Base-by-base conservation (phyloP, 2,113 vertebrate genomes). In the Chinchilla lanigera region DNA sequence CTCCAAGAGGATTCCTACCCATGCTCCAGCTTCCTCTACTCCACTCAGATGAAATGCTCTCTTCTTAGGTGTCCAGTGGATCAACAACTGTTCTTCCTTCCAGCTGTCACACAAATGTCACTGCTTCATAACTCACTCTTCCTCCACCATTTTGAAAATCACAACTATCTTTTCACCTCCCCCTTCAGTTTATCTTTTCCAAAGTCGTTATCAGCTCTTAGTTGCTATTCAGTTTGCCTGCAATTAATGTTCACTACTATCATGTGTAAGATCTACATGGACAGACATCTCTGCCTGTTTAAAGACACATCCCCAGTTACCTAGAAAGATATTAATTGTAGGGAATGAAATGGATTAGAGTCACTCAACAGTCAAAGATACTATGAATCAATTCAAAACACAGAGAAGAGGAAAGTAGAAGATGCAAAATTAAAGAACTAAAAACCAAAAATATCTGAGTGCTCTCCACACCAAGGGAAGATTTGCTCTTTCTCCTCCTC, bases 81-180 rank as follows among this genome's bases (percentile, higher is more conserved):
- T 19, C 47, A 50, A 50, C 7, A 71, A 24, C 38, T 41, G 20
- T 5, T 20, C 11, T 6, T 26, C 56, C 19, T 54, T n/a, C 33
- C 24, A 81, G 75, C 14, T 16, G 47, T 61, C 16, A 14, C 3
- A 2, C 58, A 14, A 41, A 71, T 35, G 50, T 67, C 16, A 6
- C 2, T 1, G 26, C 30, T 9, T 26, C 67, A 17, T 24, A 83
- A 56, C 13, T 12, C 33, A n/a, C 19, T 30, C 28, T 54, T 41
- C 26, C 16, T 38, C 54, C 7, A 44, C 19, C 11, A 9, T 1
- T 63, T n/a, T 30, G 14, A 17, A 83, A 92, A 28, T 24, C 11
- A 0, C 7, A 54, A 26, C 5, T 0, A 0, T 30, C 30, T n/a
- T 38, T 63, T 30, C 20, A 44, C 38, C 50, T 5, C 17, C 41